Conservation (phyloP, 2,888 invertebrate genomes). For the Lasioglossum marginatum region DNA sequence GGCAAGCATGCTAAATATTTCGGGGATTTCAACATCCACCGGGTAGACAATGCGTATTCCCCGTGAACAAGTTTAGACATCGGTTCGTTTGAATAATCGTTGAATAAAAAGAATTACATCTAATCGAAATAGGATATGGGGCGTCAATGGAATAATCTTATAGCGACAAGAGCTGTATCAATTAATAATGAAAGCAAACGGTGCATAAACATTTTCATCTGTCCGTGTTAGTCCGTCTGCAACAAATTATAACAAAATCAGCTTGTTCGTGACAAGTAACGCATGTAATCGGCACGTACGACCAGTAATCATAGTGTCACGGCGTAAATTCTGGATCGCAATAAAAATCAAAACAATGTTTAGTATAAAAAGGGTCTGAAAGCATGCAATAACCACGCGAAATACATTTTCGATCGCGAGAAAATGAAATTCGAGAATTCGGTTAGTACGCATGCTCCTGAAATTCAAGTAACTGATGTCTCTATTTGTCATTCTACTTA, state of each 20-base stretch:
- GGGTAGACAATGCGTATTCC: not conserved
- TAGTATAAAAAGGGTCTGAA: not conserved
- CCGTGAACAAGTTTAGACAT: not conserved
- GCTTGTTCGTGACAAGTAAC: not conserved
- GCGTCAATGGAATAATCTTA: not conserved
- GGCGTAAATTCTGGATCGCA: not conserved
- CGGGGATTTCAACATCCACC: conserved; percentile 4
- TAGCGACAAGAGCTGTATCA: not conserved
- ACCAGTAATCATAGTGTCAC: conserved; percentile 11
- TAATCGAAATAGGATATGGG: not conserved
- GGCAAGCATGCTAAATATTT: not conserved
- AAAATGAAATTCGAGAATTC: not conserved
- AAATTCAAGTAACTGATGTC: not conserved
- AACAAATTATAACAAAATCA: not conserved
- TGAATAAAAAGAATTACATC: not conserved
- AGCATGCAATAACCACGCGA: not conserved
- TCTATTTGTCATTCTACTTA: not conserved
- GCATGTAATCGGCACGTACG: not conserved
- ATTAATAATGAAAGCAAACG: not conserved
- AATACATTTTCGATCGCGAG: not conserved
- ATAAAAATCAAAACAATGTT: not conserved
- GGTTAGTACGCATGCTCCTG: conserved; percentile 2
- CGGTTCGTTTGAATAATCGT: not conserved
- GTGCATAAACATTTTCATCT: not conserved
- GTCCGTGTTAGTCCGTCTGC: not conserved